Base-by-base conservation (phyloP, 2,113 vertebrate species). In the Lampris megalopsis region DNA sequence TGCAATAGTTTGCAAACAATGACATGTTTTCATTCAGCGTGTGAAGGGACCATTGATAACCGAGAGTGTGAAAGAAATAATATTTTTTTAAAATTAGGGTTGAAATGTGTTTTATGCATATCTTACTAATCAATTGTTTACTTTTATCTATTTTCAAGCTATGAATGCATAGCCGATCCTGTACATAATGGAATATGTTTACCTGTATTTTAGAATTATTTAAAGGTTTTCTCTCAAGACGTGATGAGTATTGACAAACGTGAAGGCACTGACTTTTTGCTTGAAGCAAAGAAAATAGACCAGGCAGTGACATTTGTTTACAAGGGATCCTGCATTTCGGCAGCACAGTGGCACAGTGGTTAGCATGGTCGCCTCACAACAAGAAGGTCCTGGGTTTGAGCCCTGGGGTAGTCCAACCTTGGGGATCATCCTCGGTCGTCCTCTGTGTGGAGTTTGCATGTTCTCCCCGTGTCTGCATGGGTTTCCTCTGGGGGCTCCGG, bases 281-380 rank as follows among this genome's bases (percentile, higher is more conserved):
- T 4, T 36, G 50, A 66, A 45, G 40, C 4, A 10, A 36, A 24
- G 24, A n/a, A 48, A 37, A 52, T 38, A 42, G 40, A 24, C 42
- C 6, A 24, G 4, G 6, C 11, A 54, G 52, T 45, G 4, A 65
- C 66, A 72, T 13, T 2, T 68, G 63, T 77, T 84, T 77, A 43
- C 9, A 72, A 56, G n/a, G 48, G 49, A n/a, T 13, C 40, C 11
- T 45, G 4, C 2, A 45, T 45, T 53, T 13, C 11, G 4, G n/a
- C n/a, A 53, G 10, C 50, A 13, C 11, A 53, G n/a, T 13, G 1
- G 10, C n/a, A 13, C n/a, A 13, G 50, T 11, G 3, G 3, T 52
- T 8, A 13, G 11, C 3, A 24, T 24, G 24, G 24, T 24, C 24
- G 24, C 24, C 24, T 24, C 24, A 24, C 24, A 24, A 24, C 24